These are phyloP conservation scores for Mormyrops boulengeri DNA, from an alignment of 2,797 vertebrate species.

Conservation along the genomic window DNA sequence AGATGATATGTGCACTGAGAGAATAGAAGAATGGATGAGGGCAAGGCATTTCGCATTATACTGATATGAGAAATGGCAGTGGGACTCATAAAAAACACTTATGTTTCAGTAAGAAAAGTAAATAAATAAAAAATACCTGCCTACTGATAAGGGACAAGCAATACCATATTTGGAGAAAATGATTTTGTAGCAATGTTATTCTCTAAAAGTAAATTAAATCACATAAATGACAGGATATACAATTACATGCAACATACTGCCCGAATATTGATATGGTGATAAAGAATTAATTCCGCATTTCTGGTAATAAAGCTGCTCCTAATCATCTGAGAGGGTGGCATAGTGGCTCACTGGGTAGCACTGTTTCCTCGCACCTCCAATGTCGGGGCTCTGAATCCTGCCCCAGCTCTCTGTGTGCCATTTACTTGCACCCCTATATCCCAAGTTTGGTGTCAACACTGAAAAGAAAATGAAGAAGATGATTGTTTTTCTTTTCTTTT, in stretches of 20 bases:
- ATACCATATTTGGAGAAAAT: neutral
- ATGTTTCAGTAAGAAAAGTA: neutral
- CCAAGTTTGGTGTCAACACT: neutral
- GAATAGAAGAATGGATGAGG: conserved; percentile 29
- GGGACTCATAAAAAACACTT: conserved; percentile 24
- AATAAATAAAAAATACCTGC: neutral
- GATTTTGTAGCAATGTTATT: neutral
- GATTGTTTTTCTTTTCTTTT: neutral
- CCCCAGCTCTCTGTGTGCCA: neutral
- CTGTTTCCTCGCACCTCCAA: neutral
- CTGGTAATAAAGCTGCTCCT: neutral
- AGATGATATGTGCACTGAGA: conserved; percentile 49
- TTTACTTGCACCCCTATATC: neutral
- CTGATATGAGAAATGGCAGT: conserved; percentile 34
- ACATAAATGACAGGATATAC: neutral
- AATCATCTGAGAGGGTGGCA: neutral
- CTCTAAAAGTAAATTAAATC: neutral
- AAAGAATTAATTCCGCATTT: neutral
- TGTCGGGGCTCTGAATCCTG: neutral
- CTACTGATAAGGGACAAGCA: neutral
- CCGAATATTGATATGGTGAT: neutral
- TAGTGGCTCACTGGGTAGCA: neutral
- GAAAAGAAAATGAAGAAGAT: neutral
- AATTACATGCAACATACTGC: neutral
- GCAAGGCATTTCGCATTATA: conserved; percentile 12